Base-by-base conservation (phyloP, 2,888 invertebrate genomes). In the Eledona agricola region DNA sequence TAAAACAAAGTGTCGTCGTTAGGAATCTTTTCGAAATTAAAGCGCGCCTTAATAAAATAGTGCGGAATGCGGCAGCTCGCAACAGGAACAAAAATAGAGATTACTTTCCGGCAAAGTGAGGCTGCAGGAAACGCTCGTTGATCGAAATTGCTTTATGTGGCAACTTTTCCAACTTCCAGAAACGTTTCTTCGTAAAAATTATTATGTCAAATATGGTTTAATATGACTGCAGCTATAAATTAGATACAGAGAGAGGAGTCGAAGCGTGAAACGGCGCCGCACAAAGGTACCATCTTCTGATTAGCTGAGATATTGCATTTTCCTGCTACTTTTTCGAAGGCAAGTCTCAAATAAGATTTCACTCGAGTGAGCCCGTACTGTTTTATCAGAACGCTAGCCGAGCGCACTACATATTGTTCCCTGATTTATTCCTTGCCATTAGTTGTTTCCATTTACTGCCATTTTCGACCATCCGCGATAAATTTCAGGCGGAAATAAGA, bases 341-440 rank as follows among this genome's bases (percentile, higher is more conserved):
- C 63, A 64, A 64, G 58, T 64, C 63, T 62, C 63, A 60, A 66
- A 64, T 63, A 64, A 63, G 64, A 64, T 63, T 67, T 59, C 61
- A 59, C 56, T 62, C 54, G 63, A 60, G 61, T 57, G 63, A 63
- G 55, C 57, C 55, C 60, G 60, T 53, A 60, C 65, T 64, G 63
- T 63, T 66, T 67, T 66, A 67, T 66, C 65, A 54, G 57, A 51
- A 42, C 38, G 43, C 38, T 53, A 62, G 57, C 61, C 51, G 56
- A 56, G 58, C 55, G 58, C 60, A 55, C 63, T 63, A 63, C 60
- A 65, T 68, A 68, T 68, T 68, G 65, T 63, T 60, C 59, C 60
- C 64, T 70, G 68, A 70, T 70, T 68, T 70, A 70, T 70, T 63
- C 59, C 62, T 63, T 58, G 58, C 67, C 63, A 67, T 68, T 70